These are phyloP conservation scores for Euura saliciscinereae DNA, from an alignment of 1,140 invertebrate species.

Conservation along the genomic window DNA sequence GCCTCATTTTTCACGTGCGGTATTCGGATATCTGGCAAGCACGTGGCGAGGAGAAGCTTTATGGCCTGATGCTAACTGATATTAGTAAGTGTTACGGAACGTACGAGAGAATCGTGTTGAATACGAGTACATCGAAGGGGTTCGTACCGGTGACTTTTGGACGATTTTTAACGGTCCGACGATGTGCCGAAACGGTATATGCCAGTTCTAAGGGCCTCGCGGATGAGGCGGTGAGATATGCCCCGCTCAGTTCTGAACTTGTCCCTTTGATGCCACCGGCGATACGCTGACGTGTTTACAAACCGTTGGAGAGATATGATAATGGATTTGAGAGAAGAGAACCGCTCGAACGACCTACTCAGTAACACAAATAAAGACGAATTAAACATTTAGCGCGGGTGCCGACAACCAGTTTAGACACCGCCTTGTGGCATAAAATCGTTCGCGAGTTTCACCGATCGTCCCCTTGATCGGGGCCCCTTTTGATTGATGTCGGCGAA, in stretches of 20 bases:
- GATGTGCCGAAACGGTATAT: background rate
- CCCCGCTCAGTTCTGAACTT: background rate
- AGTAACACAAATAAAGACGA: background rate
- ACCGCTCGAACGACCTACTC: no score
- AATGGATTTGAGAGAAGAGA: no score
- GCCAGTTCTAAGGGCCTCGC: no score
- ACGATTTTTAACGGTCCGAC: background rate
- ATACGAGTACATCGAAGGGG: background rate
- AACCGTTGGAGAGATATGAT: background rate
- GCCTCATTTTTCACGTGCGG: background rate
- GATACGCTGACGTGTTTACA: background rate
- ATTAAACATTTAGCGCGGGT: background rate
- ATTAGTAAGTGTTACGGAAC: background rate
- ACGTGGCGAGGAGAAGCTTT: background rate
- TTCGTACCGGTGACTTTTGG: background rate
- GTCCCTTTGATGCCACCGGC: background rate
- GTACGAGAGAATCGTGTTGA: background rate
- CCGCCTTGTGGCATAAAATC: no score
- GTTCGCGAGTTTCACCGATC: background rate
- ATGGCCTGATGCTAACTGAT: background rate
- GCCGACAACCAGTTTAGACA: background rate
- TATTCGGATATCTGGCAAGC: background rate
- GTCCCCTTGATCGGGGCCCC: background rate
- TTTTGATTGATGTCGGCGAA: slow-evolving; percentile 1
- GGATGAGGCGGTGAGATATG: no score